These are phyloP conservation scores for Cybosia mesomella DNA, from an alignment of 2,888 invertebrate species.

Conservation along the genomic window DNA sequence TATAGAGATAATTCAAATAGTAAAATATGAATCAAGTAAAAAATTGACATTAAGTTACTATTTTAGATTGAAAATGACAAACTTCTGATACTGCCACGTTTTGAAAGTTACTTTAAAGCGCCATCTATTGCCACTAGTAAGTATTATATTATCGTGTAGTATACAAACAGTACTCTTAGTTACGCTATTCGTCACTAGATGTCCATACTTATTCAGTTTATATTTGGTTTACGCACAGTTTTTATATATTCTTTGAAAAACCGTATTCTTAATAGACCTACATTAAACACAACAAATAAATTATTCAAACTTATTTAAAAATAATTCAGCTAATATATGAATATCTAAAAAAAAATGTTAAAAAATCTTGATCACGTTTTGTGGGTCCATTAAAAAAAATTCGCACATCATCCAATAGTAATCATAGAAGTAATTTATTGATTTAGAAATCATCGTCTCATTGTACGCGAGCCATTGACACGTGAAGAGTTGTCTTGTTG, in stretches of 20 bases:
- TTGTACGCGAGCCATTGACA: slow-evolving; percentile 56
- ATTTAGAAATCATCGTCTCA: slow-evolving; percentile 44
- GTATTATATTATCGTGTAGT: background rate
- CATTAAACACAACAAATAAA: background rate
- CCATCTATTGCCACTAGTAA: slow-evolving; percentile 32
- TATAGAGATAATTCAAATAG: background rate
- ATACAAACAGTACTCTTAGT: slow-evolving; percentile 27
- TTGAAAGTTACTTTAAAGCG: slow-evolving; percentile 23
- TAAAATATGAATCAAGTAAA: background rate
- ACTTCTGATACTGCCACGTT: background rate
- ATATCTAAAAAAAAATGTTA: background rate
- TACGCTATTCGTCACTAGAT: slow-evolving; percentile 58
- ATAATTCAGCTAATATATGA: background rate
- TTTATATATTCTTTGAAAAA: background rate
- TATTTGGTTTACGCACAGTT: background rate
- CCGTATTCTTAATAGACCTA: background rate
- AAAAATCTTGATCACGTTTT: background rate
- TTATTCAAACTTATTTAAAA: background rate
- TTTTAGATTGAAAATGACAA: background rate
- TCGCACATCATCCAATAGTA: slow-evolving; percentile 39
- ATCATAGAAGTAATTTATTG: slow-evolving; percentile 52
- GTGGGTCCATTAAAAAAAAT: background rate
- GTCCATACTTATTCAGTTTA: slow-evolving; percentile 24
- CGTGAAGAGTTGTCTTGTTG: slow-evolving; percentile 54
- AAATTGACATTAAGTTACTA: background rate